Evolutionary conservation across 2,797 vertebrate genomes (phyloP), one percentile per base, ranked within the genome.

Genomic region (Ibycter americanus): DNA sequence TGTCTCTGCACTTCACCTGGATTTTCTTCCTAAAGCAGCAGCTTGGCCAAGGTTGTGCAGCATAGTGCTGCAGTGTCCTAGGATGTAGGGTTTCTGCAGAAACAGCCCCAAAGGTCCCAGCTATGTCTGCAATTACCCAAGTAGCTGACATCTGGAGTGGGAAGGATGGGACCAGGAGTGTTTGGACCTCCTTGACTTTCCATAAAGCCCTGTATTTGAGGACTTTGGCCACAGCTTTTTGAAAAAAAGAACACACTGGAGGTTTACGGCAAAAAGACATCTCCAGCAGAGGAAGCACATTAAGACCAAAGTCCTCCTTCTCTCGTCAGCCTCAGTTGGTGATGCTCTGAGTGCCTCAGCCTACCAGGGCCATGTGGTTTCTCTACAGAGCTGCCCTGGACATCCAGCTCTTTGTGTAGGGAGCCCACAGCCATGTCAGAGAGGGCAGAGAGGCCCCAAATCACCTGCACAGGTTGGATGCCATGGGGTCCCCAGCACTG

Each of bases 381-480:
- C 31, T 34, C 82, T 23, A 2, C 68, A 29, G 82, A 42, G 36
- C 63, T 26, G 40, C 26, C 34, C 36, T 21, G 15, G 21, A 11
- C 5, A 1, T 27, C 46, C 38, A 42, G n/a, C 15, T 14, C 20
- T 23, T 55, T 38, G 26, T 4, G 1, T 2, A 8, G 47, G 27
- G 22, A 55, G 15, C 46, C 38, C 59, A 15, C 0, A 0, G 4
- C 9, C 2, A 1, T 31, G 26, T 9, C 16, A 63, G 23, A 25
- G 59, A 46, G 61, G 34, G 0, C 66, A 70, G 66, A 71, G 54
- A 31, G n/a, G 7, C 20, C 59, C 27, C 58, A 31, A 12, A 46
- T 51, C 63, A 16, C 67, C 12, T 2, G 4, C 1, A 2, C 3
- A 11, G n/a, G 21, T 52, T 52, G 44, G 27, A 15, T 59, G 65